These are phyloP conservation scores for Heliconius melpomene DNA, from an alignment of 1,140 invertebrate genomes.

Conservation along the genomic window DNA sequence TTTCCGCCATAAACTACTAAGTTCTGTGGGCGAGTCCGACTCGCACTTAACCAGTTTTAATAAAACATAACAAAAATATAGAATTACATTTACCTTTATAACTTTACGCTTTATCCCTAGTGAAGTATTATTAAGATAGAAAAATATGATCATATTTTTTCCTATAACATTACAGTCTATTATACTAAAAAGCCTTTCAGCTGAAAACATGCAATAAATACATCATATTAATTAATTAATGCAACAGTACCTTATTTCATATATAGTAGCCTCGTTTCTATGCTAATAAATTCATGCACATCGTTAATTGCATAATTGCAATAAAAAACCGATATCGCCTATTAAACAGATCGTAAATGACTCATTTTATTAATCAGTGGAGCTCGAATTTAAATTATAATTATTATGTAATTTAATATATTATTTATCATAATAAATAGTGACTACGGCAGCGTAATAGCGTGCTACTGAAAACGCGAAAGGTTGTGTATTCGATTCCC, in stretches of 20 bases:
- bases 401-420: background rate
- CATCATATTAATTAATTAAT: constrained; percentile 2
- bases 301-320: constrained; percentile 29
- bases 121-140: no score
- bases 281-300: constrained; percentile 36
- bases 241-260: constrained; percentile 31
- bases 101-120: no score
- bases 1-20: no score
- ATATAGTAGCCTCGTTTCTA: constrained; percentile 29
- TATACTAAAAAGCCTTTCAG: background rate
- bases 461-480: no score
- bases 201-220: constrained; percentile 3
- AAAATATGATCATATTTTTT: background rate
- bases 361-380: background rate
- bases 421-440: background rate
- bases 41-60: no score
- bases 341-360: constrained; percentile 6
- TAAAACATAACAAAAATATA: no score
- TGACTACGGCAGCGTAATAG: no score
- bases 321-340: constrained; percentile 23
- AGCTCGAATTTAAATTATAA: background rate
- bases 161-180: background rate
- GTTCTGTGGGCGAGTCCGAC: no score
- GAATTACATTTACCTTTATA: no score
- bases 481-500: no score